Conservation (phyloP, 2,113 vertebrate species). For the Mormyrus lacerda region DNA sequence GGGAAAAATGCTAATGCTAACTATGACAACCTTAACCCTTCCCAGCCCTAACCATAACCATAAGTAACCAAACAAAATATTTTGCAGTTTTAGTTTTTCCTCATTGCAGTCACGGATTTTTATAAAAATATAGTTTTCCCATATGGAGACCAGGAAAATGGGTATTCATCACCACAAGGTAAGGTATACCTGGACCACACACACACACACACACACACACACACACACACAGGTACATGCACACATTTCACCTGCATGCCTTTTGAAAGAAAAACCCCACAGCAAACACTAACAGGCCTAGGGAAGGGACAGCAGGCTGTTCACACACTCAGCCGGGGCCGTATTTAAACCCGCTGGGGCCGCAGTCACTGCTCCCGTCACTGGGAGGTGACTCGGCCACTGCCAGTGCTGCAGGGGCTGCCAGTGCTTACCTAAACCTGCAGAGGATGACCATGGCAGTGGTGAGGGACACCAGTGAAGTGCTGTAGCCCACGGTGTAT, state of each 20-base stretch:
- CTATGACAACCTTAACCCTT: neutral
- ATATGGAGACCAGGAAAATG: neutral
- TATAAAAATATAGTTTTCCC: neutral
- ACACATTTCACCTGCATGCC: neutral
- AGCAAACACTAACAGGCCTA: neutral
- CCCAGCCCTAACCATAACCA: neutral
- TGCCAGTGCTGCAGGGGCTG: neutral
- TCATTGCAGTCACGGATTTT: neutral
- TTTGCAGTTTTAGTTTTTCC: neutral
- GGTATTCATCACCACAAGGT: neutral
- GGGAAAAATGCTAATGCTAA: neutral
- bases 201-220: neutral
- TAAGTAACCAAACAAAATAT: neutral
- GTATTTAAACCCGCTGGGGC: neutral
- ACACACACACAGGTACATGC: neutral
- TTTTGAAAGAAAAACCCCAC: neutral
- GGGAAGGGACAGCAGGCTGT: neutral
- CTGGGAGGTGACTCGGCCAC: neutral
- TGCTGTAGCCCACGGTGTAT: constrained; percentile 89
- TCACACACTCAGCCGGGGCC: neutral
- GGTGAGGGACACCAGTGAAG: constrained; percentile 82
- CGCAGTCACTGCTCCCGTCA: neutral
- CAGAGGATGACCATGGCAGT: constrained; percentile 85
- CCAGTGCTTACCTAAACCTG: constrained; percentile 70
- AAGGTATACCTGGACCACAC: neutral